Percentiles rank a stretch among this genome's conserved stretches.
Evolutionary conservation across 2,797 vertebrate genomes (phyloP).

Genomic region (Protonibea diacanthus): DNA sequence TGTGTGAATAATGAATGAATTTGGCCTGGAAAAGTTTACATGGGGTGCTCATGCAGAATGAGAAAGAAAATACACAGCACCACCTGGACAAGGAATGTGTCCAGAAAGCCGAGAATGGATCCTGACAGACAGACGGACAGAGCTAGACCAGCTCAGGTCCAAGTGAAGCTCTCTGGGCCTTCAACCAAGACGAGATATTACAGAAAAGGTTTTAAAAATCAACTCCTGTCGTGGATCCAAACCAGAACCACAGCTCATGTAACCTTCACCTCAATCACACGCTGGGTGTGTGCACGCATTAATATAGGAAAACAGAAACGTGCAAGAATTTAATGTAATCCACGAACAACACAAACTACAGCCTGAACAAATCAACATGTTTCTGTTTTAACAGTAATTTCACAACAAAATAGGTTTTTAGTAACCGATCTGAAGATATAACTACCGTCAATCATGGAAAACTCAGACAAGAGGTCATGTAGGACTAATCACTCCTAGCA

Average conservation of each 20-base stretch:
- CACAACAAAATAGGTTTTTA: neutral
- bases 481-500: neutral
- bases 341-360: slow-evolving; percentile 6
- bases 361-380: neutral
- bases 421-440: neutral
- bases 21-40: slow-evolving; percentile 59
- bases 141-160: slow-evolving; percentile 24
- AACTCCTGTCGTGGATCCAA: slow-evolving; percentile 13
- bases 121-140: slow-evolving; percentile 7
- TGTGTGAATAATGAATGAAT: slow-evolving; percentile 69
- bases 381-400: neutral
- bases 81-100: slow-evolving; percentile 78
- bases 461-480: slow-evolving; percentile 6
- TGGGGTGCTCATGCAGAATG: slow-evolving; percentile 57
- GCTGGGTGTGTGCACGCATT: slow-evolving; percentile 6
- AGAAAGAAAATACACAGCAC: slow-evolving; percentile 80
- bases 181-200: slow-evolving; percentile 26
- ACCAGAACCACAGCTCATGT: slow-evolving; percentile 28
- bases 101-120: slow-evolving; percentile 37
- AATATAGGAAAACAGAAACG: neutral
- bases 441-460: no score
- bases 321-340: neutral
- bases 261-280: slow-evolving; percentile 4
- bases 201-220: slow-evolving; percentile 14
- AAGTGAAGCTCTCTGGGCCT: slow-evolving; percentile 36